phyloP scores from a whole-genome alignment of 2,888 invertebrate species.

The Drosophila mercatorum region DNA sequence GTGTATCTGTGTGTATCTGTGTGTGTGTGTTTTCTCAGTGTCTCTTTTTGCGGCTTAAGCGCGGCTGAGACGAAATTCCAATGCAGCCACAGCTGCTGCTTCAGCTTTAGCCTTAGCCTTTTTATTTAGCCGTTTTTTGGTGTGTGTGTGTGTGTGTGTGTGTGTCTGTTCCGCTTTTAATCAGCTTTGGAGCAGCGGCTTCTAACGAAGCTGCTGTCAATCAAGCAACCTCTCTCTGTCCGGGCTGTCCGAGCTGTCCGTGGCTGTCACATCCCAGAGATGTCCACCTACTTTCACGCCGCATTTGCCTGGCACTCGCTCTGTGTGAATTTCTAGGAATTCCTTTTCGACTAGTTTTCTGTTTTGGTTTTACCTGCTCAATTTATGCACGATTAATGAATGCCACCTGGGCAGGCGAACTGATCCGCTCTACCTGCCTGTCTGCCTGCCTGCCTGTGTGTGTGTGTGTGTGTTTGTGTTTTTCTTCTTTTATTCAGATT shows the following conservation, averaged over 20 bases:
- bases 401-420: constrained; percentile 64
- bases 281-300: constrained; percentile 80
- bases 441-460: background rate
- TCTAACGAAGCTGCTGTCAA: constrained; percentile 63
- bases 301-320: constrained; percentile 27
- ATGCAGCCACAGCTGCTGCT: constrained; percentile 51
- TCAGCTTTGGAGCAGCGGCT: constrained; percentile 66
- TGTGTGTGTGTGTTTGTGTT: background rate
- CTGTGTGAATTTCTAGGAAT: constrained; percentile 27
- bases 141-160: background rate
- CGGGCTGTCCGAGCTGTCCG: constrained; percentile 14
- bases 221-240: constrained; percentile 25
- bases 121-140: constrained; percentile 18
- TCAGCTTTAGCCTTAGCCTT: constrained; percentile 20
- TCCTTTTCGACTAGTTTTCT: constrained; percentile 10
- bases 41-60: constrained; percentile 69
- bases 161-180: constrained; percentile 49
- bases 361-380: constrained; percentile 52
- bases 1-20: background rate
- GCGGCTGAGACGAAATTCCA: constrained; percentile 71
- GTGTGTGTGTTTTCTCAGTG: constrained; percentile 1
- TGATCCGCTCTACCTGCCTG: constrained; percentile 21
- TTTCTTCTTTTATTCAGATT: constrained; percentile 36
- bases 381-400: constrained; percentile 80
- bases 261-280: constrained; percentile 66